These are phyloP conservation scores for Linnaemya tessellans DNA, from an alignment of 2,888 invertebrate species.

Conservation along the genomic window DNA sequence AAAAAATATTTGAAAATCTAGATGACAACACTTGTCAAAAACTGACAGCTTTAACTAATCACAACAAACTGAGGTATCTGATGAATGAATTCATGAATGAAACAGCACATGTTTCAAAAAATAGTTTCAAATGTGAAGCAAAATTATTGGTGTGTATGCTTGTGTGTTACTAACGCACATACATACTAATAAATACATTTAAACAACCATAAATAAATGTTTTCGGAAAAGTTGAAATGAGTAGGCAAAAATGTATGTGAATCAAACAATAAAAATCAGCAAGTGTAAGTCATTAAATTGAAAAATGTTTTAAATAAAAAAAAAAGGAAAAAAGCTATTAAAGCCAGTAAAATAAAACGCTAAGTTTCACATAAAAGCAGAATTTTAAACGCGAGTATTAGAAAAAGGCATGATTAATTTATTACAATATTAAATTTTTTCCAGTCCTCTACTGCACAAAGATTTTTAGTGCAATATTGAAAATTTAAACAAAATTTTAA, in stretches of 20 bases:
- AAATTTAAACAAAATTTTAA: too few species aligned
- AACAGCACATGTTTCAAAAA: conserved; percentile 42
- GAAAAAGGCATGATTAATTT: too few species aligned
- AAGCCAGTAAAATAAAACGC: too few species aligned
- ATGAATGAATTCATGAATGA: conserved; percentile 22
- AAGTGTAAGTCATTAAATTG: not conserved
- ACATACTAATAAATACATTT: not conserved
- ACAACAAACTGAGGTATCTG: conserved; percentile 62
- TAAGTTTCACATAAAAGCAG: too few species aligned
- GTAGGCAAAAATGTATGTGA: conserved; percentile 19
- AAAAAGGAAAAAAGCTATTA: too few species aligned
- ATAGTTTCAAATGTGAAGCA: conserved; percentile 8
- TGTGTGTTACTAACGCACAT: too few species aligned
- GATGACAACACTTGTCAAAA: conserved; percentile 82
- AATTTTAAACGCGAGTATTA: too few species aligned
- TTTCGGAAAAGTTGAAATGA: conserved; percentile 10
- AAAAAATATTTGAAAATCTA: conserved; percentile 79
- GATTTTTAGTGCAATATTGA: too few species aligned
- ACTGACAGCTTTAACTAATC: conserved; percentile 82
- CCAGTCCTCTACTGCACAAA: too few species aligned
- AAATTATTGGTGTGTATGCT: not conserved
- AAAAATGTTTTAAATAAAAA: not conserved
- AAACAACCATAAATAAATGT: not conserved
- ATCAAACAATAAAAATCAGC: not conserved
- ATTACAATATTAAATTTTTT: too few species aligned